Percentiles rank a stretch among this genome's conserved stretches.
phyloP scores from a whole-genome alignment of 2,113 vertebrate genomes.

The Lampris incognitus region DNA sequence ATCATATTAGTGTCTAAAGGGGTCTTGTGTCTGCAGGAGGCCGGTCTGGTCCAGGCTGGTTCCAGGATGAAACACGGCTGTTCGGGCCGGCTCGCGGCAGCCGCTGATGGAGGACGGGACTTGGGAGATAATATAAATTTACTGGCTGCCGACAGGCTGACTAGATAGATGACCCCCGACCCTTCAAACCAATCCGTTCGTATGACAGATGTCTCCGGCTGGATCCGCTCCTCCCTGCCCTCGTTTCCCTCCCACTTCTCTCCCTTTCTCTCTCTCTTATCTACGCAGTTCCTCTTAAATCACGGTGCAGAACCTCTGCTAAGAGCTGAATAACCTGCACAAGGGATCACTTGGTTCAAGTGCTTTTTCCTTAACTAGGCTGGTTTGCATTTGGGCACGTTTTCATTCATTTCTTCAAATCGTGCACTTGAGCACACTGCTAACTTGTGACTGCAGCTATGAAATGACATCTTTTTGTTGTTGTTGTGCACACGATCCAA shows the following conservation, averaged over 20 bases:
- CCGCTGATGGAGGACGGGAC: conserved; percentile 71
- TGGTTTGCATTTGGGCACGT: too few species aligned
- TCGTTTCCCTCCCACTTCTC: conserved; percentile 18
- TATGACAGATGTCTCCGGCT: conserved; percentile 80
- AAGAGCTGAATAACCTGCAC: too few species aligned
- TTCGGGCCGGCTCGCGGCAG: conserved; percentile 51
- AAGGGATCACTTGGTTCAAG: not conserved
- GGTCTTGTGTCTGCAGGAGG: too few species aligned
- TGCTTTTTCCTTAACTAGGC: not conserved
- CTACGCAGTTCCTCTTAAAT: not conserved
- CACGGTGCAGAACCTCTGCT: not conserved
- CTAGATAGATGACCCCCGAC: conserved; percentile 75
- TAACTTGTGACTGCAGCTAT: too few species aligned
- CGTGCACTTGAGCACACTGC: too few species aligned
- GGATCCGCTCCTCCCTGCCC: conserved; percentile 54
- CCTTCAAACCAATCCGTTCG: conserved; percentile 77
- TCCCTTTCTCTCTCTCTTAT: not conserved
- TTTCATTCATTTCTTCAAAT: too few species aligned
- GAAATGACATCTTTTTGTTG: too few species aligned
- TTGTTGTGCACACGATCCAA: too few species aligned
- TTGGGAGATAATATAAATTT: conserved; percentile 77
- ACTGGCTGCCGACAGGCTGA: conserved; percentile 69
- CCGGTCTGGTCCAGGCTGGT: conserved; percentile 26
- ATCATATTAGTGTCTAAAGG: too few species aligned
- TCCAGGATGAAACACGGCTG: conserved; percentile 64